Evolutionary conservation across 1,140 invertebrate species (phyloP).

Genomic region (Brachionus plicatilis): DNA sequence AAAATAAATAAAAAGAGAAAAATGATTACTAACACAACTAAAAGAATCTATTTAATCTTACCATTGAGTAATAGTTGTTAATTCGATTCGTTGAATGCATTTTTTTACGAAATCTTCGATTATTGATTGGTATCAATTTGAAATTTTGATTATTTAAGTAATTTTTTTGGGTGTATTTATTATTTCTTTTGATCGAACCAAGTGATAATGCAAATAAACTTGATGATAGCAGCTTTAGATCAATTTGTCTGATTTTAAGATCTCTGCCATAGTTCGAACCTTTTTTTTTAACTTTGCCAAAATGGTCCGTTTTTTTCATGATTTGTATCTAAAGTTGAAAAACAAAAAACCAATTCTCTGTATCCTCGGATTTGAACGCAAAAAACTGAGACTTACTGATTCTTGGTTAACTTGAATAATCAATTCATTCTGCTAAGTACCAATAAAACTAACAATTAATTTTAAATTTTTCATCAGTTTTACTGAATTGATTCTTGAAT

Average conservation of each 20-base stretch:
- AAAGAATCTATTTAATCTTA: neutral
- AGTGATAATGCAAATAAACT: neutral
- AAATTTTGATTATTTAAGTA: neutral
- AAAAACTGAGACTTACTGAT: neutral
- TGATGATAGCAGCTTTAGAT: neutral
- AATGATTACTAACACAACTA: neutral
- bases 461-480: neutral
- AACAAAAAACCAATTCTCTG: neutral
- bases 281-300: neutral
- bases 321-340: neutral
- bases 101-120: neutral
- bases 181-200: neutral
- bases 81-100: neutral
- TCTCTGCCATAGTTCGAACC: neutral
- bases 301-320: neutral
- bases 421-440: neutral
- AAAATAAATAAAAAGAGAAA: neutral
- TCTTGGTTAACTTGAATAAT: neutral
- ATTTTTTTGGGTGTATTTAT: neutral
- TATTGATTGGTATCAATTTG: neutral
- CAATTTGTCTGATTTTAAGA: neutral
- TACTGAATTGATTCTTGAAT: neutral
- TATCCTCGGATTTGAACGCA: neutral
- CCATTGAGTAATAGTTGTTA: neutral
- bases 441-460: constrained; percentile 9